Conservation (phyloP, 1,140 invertebrate species). For the Drosophila nasuta region DNA sequence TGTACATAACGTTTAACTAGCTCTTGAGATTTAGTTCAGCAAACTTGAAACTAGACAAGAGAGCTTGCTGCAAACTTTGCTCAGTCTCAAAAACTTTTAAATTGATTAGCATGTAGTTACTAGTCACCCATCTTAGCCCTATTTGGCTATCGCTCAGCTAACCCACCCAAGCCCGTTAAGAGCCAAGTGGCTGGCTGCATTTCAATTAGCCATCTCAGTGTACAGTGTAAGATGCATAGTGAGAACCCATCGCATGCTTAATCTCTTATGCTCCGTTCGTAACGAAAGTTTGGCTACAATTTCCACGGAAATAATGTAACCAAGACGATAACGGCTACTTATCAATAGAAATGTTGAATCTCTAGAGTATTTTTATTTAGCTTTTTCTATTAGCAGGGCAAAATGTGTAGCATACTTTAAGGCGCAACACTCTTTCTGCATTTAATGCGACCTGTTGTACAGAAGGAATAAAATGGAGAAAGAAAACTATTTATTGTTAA, state of each 20-base stretch:
- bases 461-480: no score
- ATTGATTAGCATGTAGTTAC: slow-evolving; percentile 75
- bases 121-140: slow-evolving; percentile 8
- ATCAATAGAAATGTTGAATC: not conserved
- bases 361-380: not conserved
- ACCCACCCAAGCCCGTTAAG: slow-evolving; percentile 40
- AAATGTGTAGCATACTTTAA: no score
- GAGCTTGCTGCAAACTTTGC: slow-evolving; percentile 59
- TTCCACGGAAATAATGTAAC: slow-evolving; percentile 2
- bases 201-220: slow-evolving; percentile 63
- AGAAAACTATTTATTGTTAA: no score
- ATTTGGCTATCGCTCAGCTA: slow-evolving; percentile 9
- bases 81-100: slow-evolving; percentile 68
- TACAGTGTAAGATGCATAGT: slow-evolving; percentile 14
- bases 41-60: slow-evolving; percentile 68
- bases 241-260: slow-evolving; percentile 35
- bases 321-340: not conserved
- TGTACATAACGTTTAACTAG: slow-evolving; percentile 62
- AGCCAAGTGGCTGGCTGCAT: slow-evolving; percentile 65
- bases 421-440: no score
- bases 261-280: slow-evolving; percentile 3
- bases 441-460: no score
- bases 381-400: no score
- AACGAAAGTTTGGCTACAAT: slow-evolving; percentile 9
- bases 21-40: slow-evolving; percentile 59